Evolutionary conservation across 2,113 vertebrate genomes (phyloP).

Genomic region (Ciconia stormi): DNA sequence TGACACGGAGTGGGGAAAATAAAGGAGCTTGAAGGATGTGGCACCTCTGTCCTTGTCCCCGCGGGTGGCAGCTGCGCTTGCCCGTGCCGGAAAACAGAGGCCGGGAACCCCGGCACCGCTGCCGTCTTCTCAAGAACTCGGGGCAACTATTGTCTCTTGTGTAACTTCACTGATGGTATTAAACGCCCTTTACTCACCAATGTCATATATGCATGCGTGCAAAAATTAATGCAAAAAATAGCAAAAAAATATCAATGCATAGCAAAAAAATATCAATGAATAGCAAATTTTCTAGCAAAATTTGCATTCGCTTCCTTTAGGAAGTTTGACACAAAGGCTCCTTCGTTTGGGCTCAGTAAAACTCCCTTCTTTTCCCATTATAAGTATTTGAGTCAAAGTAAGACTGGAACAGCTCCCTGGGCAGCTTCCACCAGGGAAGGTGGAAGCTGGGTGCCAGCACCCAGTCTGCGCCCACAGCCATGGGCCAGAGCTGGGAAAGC

Average conservation of each 20-base stretch:
- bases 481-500: conserved; percentile 80
- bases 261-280: background rate
- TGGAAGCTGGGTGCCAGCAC: background rate
- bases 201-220: too few species aligned
- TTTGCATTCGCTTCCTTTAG: background rate
- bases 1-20: background rate
- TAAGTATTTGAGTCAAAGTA: background rate
- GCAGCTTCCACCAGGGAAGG: conserved; percentile 19
- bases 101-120: background rate
- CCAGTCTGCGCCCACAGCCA: background rate
- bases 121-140: too few species aligned
- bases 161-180: background rate
- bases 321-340: background rate
- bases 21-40: background rate
- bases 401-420: conserved; percentile 44
- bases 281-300: background rate
- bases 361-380: conserved; percentile 18
- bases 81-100: background rate
- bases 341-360: conserved; percentile 30
- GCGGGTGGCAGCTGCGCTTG: background rate
- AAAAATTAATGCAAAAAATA: background rate
- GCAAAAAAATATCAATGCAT: background rate
- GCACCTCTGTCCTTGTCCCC: background rate
- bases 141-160: background rate
- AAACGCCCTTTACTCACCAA: background rate